Evolutionary conservation across 2,797 vertebrate species (phyloP), one percentile per base, ranked within the genome.

Genomic region (Taenioides sp.): DNA sequence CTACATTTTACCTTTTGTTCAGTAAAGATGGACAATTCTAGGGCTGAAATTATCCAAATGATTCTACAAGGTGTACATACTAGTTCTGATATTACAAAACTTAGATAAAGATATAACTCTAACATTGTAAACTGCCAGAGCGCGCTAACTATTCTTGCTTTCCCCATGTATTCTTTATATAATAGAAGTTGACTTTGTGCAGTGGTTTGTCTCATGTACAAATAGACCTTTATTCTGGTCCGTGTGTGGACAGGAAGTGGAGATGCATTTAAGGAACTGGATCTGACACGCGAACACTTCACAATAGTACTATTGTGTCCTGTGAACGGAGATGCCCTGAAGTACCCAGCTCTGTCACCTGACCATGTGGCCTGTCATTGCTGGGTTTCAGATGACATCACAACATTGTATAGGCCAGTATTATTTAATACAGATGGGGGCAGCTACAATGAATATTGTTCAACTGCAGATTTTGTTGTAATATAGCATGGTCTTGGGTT

Each of bases 211-310:
- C 58, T 60, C 80, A 16, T 23, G 14, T 40, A 23, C 47, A 75
- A 73, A 69, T 7, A 1, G 28, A 49, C 23, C 14, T 28, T 79
- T 69, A 49, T 71, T 75, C 50, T 54, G 4, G 40, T 64, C 63
- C 66, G 69, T 31, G 74, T 49, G 47, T 11, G 58, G 67, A 78
- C 66, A 27, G 76, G 75, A 80, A 77, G 73, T 80, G 49, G 70
- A 69, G 37, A 65, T 27, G 67, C 70, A 27, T 58, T 65, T n/a
- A 40, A 55, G 79, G 71, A 80, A 81, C 68, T 76, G 79, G 75
- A 79, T 77, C 75, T 81, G 81, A 81, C 59, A n/a, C 62, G 75
- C 55, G 16, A 57, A 80, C 83, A 67, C 76, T 87, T 80, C 5
- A 84, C 72, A 73, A 76, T 54, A 88, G 77, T 16, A 63, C 60